These are phyloP conservation scores for Caenorhabditis zanzibari DNA, from an alignment of 2,888 invertebrate species.

Conservation along the genomic window DNA sequence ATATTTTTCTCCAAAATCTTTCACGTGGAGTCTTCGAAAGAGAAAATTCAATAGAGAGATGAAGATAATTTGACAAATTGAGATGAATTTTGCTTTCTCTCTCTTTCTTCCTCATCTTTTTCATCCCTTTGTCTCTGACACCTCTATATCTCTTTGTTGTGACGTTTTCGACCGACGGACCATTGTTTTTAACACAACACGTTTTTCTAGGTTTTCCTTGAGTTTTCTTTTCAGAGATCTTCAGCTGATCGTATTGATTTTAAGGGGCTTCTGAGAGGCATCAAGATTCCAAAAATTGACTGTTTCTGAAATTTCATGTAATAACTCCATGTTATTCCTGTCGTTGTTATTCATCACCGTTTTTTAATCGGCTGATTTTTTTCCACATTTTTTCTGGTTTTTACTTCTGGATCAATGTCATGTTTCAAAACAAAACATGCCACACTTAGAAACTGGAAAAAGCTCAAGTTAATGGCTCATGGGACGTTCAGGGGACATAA, in stretches of 20 bases:
- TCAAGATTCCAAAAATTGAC: background rate
- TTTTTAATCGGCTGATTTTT: too few relatives aligned
- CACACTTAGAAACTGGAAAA: too few relatives aligned
- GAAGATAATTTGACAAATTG: slow-evolving; percentile 45
- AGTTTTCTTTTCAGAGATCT: background rate
- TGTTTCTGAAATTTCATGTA: background rate
- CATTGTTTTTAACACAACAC: slow-evolving; percentile 34
- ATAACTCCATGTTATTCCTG: too few relatives aligned
- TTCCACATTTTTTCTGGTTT: too few relatives aligned
- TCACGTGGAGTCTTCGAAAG: slow-evolving; percentile 1
- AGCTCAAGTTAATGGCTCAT: too few relatives aligned
- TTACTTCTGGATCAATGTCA: too few relatives aligned
- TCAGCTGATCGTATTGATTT: background rate
- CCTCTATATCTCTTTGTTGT: slow-evolving; percentile 33
- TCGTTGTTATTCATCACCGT: too few relatives aligned
- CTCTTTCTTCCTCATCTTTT: background rate
- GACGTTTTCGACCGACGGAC: slow-evolving; percentile 15
- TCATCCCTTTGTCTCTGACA: slow-evolving; percentile 1
- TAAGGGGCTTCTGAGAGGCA: background rate
- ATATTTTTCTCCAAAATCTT: slow-evolving; percentile 7
- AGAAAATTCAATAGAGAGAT: slow-evolving; percentile 1
- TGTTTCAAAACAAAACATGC: too few relatives aligned
- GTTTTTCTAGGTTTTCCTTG: slow-evolving; percentile 18
- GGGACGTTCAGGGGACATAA: too few relatives aligned
- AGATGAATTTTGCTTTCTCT: slow-evolving; percentile 19